Evolutionary conservation across 2,113 vertebrate genomes (phyloP).

Genomic region (Phylloscopus whistleri): DNA sequence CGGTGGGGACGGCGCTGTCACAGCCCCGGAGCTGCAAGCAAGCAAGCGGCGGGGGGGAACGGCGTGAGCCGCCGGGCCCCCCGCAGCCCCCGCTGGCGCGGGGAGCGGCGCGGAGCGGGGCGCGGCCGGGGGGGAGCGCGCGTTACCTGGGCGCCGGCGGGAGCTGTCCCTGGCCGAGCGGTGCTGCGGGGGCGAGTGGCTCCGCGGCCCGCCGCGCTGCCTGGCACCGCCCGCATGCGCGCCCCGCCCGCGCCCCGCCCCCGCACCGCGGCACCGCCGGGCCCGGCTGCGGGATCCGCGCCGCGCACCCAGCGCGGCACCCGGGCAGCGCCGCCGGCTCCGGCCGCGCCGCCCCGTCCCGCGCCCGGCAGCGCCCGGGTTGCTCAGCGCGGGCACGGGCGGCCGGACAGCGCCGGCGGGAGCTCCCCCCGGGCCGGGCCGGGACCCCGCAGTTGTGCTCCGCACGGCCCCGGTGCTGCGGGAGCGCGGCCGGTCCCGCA

Average conservation of each 20-base stretch:
- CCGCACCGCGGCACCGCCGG: background rate
- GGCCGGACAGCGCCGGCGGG: background rate
- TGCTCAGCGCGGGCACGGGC: too few relatives aligned
- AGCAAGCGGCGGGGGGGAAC: slow-evolving; percentile 51
- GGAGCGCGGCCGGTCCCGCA: background rate
- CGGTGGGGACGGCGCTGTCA: slow-evolving; percentile 67
- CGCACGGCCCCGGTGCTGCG: background rate
- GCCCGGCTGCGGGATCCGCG: too few relatives aligned
- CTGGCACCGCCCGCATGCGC: too few relatives aligned
- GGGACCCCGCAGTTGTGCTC: background rate
- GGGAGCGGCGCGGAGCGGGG: background rate
- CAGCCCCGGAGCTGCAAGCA: slow-evolving; percentile 73
- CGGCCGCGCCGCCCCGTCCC: too few relatives aligned
- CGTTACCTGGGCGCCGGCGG: too few relatives aligned
- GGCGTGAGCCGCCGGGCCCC: background rate
- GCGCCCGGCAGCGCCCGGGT: too few relatives aligned
- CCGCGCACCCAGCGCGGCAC: too few relatives aligned
- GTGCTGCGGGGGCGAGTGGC: background rate
- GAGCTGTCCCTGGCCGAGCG: background rate
- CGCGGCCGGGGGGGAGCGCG: background rate
- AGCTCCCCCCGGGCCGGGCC: background rate
- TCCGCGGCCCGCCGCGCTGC: too few relatives aligned
- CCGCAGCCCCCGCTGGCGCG: background rate
- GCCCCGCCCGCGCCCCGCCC: too few relatives aligned
- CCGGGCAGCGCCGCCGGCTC: too few relatives aligned